Conservation (phyloP, 2,888 invertebrate genomes). For the Yponomeuta cagnagella region DNA sequence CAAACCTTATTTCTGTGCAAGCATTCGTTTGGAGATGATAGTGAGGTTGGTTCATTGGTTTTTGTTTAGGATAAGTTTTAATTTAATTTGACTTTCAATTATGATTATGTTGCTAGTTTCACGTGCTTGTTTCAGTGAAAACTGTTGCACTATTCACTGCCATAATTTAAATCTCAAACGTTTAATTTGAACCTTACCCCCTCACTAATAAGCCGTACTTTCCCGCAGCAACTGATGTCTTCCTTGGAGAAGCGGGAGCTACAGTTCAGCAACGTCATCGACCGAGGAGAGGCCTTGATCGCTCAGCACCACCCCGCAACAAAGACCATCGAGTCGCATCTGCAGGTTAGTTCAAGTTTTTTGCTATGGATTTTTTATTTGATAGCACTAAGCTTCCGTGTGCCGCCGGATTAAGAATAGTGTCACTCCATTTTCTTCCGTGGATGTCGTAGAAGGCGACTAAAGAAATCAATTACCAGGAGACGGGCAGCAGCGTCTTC, state of each 20-base stretch:
- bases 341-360: conserved; percentile 53
- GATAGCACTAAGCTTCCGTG: background rate
- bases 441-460: no score
- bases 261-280: conserved; percentile 96
- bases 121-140: conserved; percentile 15
- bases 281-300: conserved; percentile 94
- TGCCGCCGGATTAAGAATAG: no score
- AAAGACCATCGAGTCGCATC: conserved; percentile 93
- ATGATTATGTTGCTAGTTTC: conserved; percentile 20
- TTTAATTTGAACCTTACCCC: background rate
- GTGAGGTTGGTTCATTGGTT: conserved; percentile 67
- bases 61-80: conserved; percentile 19
- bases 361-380: background rate
- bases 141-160: no score
- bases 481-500: no score
- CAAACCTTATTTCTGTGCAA: conserved; percentile 57
- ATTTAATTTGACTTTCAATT: conserved; percentile 22
- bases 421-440: no score
- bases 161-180: no score
- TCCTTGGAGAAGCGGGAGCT: conserved; percentile 97
- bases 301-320: conserved; percentile 97
- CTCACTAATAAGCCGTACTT: background rate
- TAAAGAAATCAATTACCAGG: no score
- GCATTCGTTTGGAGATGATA: conserved; percentile 77
- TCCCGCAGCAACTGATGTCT: conserved; percentile 91